Percentiles rank a stretch among this genome's conserved stretches.
Evolutionary conservation across 2,797 vertebrate species (phyloP).

Genomic region (Botia almorhae): DNA sequence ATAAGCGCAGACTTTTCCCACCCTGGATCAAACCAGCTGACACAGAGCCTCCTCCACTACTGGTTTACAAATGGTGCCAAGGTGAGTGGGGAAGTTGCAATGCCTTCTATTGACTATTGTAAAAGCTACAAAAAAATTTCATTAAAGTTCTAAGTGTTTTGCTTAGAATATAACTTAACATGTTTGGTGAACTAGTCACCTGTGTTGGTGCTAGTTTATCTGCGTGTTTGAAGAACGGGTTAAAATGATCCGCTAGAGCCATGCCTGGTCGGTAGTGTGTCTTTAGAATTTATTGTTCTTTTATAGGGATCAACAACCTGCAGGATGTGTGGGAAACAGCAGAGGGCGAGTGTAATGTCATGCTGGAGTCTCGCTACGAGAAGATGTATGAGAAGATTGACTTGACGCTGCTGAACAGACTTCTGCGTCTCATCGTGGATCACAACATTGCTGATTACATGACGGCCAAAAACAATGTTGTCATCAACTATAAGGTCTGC

Average conservation of each 20-base stretch:
- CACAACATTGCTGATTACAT: constrained; percentile 99
- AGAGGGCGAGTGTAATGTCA: constrained; percentile 98
- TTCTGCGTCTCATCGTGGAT: constrained; percentile 97
- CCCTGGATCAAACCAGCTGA: constrained; percentile 99
- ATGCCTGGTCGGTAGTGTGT: too few species aligned
- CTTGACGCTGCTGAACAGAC: constrained; percentile 94
- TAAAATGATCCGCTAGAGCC: too few species aligned
- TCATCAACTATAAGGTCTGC: constrained; percentile 98
- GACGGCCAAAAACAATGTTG: constrained; percentile 99
- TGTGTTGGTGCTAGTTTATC: too few species aligned
- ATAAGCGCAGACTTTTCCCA: constrained; percentile 95
- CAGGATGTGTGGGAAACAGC: constrained; percentile 98
- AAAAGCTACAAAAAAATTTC: too few species aligned
- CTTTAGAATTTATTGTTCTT: not conserved
- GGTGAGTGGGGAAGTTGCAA: constrained; percentile 73
- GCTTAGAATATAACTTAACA: not conserved
- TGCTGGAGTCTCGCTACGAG: constrained; percentile 98
- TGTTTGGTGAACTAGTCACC: too few species aligned
- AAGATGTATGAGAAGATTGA: constrained; percentile 99
- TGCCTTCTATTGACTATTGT: not conserved
- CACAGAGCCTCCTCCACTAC: constrained; percentile 94
- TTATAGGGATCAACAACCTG: constrained; percentile 94
- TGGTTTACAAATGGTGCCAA: constrained; percentile 99
- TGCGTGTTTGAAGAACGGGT: too few species aligned
- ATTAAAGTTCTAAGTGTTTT: not conserved